Evolutionary conservation across 2,113 vertebrate species (phyloP).

Genomic region (Micronycteris hirsuta): DNA sequence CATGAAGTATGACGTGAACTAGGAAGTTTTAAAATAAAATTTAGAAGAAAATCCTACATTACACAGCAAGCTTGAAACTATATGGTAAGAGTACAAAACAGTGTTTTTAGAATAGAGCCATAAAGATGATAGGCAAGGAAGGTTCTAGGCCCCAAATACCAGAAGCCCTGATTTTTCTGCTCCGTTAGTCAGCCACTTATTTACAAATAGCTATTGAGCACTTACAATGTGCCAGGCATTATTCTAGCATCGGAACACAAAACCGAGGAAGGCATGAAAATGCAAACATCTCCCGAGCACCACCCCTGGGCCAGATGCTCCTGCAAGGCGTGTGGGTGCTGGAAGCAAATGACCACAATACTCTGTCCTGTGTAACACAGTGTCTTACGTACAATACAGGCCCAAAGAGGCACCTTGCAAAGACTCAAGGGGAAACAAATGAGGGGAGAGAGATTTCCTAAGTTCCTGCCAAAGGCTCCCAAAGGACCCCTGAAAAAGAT

Average conservation of each 20-base stretch:
- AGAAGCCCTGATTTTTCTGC: background rate
- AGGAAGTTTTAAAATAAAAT: background rate
- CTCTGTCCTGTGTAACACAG: background rate
- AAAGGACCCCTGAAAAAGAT: background rate
- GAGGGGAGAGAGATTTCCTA: background rate
- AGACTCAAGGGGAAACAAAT: background rate
- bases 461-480: background rate
- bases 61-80: background rate
- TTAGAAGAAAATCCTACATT: background rate
- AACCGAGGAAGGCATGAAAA: background rate
- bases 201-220: background rate
- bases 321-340: background rate
- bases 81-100: background rate
- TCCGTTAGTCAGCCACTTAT: background rate
- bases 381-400: background rate
- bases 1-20: background rate
- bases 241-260: background rate
- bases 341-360: background rate
- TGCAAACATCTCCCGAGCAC: background rate
- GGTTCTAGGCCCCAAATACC: background rate
- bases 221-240: background rate
- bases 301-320: background rate
- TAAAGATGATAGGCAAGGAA: background rate
- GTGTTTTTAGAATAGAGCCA: background rate
- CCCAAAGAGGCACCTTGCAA: background rate